These are phyloP conservation scores for Neomonachus schauinslandi DNA, from an alignment of 2,113 vertebrate genomes.

Conservation along the genomic window DNA sequence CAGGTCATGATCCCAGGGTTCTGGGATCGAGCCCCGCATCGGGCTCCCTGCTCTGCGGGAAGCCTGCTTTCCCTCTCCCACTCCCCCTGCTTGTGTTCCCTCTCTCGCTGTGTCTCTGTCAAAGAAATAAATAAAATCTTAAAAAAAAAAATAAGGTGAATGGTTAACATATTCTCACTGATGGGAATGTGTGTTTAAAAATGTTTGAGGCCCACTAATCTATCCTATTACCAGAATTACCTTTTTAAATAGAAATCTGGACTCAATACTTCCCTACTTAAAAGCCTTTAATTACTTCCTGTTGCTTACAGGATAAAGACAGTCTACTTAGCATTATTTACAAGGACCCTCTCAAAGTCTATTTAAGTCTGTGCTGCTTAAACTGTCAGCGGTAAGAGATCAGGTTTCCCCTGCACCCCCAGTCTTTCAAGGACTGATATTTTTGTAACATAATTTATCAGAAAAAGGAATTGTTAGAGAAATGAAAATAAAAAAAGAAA, in stretches of 20 bases:
- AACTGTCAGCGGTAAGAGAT: neutral
- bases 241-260: conserved; percentile 70
- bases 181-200: conserved; percentile 53
- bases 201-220: conserved; percentile 45
- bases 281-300: conserved; percentile 67
- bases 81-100: too few species aligned
- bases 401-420: neutral
- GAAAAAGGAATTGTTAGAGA: conserved; percentile 27
- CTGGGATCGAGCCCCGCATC: too few species aligned
- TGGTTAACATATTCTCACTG: conserved; percentile 38
- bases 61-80: too few species aligned
- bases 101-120: too few species aligned
- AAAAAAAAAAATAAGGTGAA: neutral
- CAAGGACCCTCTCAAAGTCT: neutral
- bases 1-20: too few species aligned
- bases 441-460: conserved; percentile 8
- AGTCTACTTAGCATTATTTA: conserved; percentile 35
- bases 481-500: neutral
- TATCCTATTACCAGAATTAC: conserved; percentile 55
- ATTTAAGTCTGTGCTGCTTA: neutral
- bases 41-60: too few species aligned
- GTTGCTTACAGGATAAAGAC: conserved; percentile 36
- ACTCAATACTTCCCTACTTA: conserved; percentile 51
- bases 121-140: too few species aligned
- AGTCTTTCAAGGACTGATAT: neutral